A percentile compares a stretch with the other conserved stretches of the same genome.
Conservation (phyloP, 2,113 vertebrate genomes). For the Cheirogaleus medius region DNA sequence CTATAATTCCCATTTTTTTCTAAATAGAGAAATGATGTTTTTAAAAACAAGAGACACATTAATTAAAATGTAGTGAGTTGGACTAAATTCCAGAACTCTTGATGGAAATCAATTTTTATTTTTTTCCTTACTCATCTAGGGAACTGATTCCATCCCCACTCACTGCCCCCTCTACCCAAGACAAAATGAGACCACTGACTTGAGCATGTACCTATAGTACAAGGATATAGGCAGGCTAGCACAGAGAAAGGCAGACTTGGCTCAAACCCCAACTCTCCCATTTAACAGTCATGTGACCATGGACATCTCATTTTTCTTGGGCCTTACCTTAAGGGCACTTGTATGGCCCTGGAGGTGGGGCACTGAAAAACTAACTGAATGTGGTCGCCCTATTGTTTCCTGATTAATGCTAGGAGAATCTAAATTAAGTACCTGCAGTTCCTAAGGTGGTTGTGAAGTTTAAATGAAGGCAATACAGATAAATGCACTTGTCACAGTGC, state of each 20-base stretch:
- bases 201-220: not conserved
- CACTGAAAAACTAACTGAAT: not conserved
- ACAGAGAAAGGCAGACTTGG: not conserved
- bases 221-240: not conserved
- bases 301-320: not conserved
- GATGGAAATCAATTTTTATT: not conserved
- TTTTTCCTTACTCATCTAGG: not conserved
- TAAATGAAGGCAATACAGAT: not conserved
- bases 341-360: not conserved
- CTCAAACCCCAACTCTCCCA: not conserved
- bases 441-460: not conserved
- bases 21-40: not conserved
- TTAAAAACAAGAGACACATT: not conserved
- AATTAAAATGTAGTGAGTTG: slow-evolving; percentile 19
- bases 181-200: not conserved
- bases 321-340: not conserved
- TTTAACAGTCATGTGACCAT: not conserved
- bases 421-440: not conserved
- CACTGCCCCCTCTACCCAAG: not conserved
- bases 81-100: not conserved
- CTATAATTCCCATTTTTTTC: not conserved
- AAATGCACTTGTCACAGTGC: not conserved
- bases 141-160: not conserved
- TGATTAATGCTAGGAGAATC: not conserved
- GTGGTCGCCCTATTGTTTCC: not conserved